These are phyloP conservation scores for Acronicta alni DNA, from an alignment of 2,888 invertebrate genomes.

Conservation along the genomic window DNA sequence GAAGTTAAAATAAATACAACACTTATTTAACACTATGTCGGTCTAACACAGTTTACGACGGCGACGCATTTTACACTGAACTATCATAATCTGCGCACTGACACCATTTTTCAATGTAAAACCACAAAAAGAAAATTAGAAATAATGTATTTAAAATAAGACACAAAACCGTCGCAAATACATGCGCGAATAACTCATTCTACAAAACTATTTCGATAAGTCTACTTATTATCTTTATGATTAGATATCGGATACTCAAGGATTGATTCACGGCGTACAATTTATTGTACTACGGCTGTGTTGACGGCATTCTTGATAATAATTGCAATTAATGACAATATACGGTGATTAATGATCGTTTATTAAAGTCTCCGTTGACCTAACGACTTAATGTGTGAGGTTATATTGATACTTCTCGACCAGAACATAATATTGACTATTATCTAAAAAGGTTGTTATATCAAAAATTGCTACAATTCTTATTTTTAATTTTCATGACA, in stretches of 20 bases:
- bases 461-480: no score
- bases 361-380: conserved; percentile 29
- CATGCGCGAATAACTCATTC: conserved; percentile 70
- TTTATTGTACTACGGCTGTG: conserved; percentile 27
- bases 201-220: conserved; percentile 80
- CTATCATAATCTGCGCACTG: conserved; percentile 19
- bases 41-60: conserved; percentile 82
- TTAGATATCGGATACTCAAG: conserved; percentile 84
- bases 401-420: conserved; percentile 7
- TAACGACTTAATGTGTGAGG: conserved; percentile 28
- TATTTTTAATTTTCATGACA: no score
- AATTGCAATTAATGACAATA: conserved; percentile 52
- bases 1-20: conserved; percentile 71
- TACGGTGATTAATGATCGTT: conserved; percentile 32
- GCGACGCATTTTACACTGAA: conserved; percentile 76
- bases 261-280: conserved; percentile 69
- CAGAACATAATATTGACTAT: no score
- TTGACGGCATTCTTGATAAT: conserved; percentile 29
- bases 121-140: neutral
- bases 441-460: no score
- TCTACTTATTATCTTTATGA: conserved; percentile 79
- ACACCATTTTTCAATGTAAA: conserved; percentile 15
- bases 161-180: conserved; percentile 50
- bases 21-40: conserved; percentile 77
- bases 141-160: conserved; percentile 9